These are phyloP conservation scores for Anser cygnoides DNA, from an alignment of 2,113 vertebrate species.

Conservation along the genomic window DNA sequence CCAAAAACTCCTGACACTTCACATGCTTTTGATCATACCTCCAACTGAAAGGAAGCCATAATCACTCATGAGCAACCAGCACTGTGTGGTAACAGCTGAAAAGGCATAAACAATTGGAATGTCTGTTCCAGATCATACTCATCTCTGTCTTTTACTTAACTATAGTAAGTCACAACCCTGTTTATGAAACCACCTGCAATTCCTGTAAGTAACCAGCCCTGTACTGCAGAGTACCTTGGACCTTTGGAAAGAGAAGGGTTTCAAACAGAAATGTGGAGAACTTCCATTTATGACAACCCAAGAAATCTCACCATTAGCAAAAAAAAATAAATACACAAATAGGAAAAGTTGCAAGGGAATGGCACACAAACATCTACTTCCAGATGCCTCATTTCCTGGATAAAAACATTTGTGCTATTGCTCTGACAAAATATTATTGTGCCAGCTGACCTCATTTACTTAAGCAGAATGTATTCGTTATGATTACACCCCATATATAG, in stretches of 20 bases:
- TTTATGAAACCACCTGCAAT: not conserved
- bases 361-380: not conserved
- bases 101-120: not conserved
- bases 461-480: not conserved
- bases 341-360: not conserved
- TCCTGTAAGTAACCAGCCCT: not conserved
- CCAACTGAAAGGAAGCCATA: not conserved
- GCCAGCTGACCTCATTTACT: not conserved
- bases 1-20: not conserved
- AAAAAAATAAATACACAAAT: not conserved
- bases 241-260: not conserved
- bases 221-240: fast-evolving
- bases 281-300: not conserved
- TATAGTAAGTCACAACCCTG: not conserved
- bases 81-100: not conserved
- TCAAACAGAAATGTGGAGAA: not conserved
- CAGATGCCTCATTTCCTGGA: not conserved
- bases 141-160: not conserved
- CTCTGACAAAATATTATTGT: not conserved
- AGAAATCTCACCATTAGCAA: not conserved
- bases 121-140: not conserved
- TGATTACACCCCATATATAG: not conserved
- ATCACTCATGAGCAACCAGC: not conserved
- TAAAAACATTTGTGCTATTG: not conserved
- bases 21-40: not conserved